Base-by-base conservation (phyloP, 2,797 vertebrate species). In the Cottoperca gobio region DNA sequence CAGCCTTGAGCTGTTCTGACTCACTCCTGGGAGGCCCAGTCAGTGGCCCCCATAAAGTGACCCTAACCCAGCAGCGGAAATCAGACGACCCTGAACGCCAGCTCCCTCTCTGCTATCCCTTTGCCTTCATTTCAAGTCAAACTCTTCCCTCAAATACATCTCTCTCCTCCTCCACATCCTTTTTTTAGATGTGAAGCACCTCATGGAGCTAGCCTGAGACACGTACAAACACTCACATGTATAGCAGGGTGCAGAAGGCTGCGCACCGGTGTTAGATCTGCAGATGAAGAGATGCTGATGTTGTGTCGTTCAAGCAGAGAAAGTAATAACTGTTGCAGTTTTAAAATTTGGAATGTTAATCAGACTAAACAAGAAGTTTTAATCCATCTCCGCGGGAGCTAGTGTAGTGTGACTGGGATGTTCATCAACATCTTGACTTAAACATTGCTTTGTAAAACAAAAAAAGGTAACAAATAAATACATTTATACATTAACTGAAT, bases 11-110 rank as follows among this genome's bases (percentile, higher is more conserved):
- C 67, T 61, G 52, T 6, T 58, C 42, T 28, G 58, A 31, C 39
- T 45, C 19, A 19, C 52, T 75, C 73, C 78, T 55, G 73, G 62
- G 73, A 69, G 78, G 69, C 68, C 45, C 19, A 17, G 61, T 84
- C 79, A 78, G 78, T 86, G 75, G 78, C 85, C 89, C 78, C 83
- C 77, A 54, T 48, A 60, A 52, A 65, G 54, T 62, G 80, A 86
- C 83, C 76, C 64, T 0, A 54, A 65, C 77, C 79, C 48, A 50
- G 49, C 85, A 70, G 61, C 53, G 63, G 87, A 88, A 88, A 84
- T 76, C 66, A 23, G 46, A 63, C 7, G 31, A 84, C 84, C 81
- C 72, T 11, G 60, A 70, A 46, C 64, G n/a, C 37, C 67, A 64
- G 23, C 79, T 73, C 76, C 71, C 61, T 58, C 58, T 26, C 65